A percentile compares a stretch with the other conserved stretches of the same genome.
Evolutionary conservation across 2,797 vertebrate species (phyloP).

Genomic region (Muscicapa striata): DNA sequence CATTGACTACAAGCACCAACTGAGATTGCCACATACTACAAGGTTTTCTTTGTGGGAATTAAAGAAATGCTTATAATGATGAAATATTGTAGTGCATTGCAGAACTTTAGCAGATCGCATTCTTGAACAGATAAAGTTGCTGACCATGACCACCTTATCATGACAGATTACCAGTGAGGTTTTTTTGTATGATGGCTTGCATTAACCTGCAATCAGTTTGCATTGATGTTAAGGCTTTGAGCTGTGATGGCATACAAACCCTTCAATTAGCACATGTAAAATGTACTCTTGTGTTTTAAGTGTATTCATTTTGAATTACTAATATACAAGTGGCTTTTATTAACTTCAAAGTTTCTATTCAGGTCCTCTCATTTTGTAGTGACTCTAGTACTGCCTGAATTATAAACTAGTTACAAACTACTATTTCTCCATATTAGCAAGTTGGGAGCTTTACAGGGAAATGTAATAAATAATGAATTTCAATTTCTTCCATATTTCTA

Average conservation of each 20-base stretch:
- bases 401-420: not conserved
- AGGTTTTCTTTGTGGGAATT: not conserved
- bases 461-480: not conserved
- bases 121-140: not conserved
- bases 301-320: not conserved
- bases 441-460: not conserved
- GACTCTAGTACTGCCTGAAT: not conserved
- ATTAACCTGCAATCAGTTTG: not conserved
- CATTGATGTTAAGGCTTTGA: not conserved
- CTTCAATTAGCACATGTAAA: not conserved
- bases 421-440: not conserved
- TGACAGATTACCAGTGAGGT: not conserved
- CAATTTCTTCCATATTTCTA: not conserved
- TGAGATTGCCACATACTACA: not conserved
- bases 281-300: not conserved
- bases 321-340: not conserved
- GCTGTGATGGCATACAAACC: not conserved
- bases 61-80: not conserved
- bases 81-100: not conserved
- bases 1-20: not conserved
- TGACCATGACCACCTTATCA: not conserved
- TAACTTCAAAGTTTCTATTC: not conserved
- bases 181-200: not conserved
- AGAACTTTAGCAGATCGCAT: not conserved
- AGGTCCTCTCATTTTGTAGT: not conserved